Base-by-base conservation (phyloP, 2,113 vertebrate genomes). In the Astur gentilis region DNA sequence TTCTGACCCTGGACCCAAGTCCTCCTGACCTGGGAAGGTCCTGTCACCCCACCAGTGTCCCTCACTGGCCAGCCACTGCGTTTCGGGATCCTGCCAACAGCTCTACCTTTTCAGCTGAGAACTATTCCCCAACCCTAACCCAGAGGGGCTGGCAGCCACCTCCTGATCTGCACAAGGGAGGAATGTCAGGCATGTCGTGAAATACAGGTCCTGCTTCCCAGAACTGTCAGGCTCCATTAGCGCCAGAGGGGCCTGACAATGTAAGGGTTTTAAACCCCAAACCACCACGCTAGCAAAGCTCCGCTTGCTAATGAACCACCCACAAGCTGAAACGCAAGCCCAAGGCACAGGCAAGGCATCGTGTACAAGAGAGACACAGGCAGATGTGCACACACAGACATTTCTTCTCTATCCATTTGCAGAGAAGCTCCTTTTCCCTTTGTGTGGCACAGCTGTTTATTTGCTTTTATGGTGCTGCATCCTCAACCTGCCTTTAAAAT, bases 151-250 rank as follows among this genome's bases (percentile, higher is more conserved):
- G 73, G 81, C 82, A 90, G 70, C 57, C 65, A 88, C 57, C 52
- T 81, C 84, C 73, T 5, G 7, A 32, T 64, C 62, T 47, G 66
- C 57, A 17, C 31, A 22, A 45, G 87, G 31, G 8, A 90, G 81
- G 92, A 93, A 95, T 89, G 87, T 90, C 52, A 92, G 85, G 90
- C 85, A 78, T 8, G 14, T 77, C 6, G 10, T 42, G 78, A 91
- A 96, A 87, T n/a, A 40, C 83, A 94, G 91, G 57, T 34, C 85
- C 89, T 10, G 55, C 83, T 90, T 90, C 95, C 93, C 91, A 87
- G 82, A 95, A 29, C 82, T 44, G 65, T 66, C 92, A 66, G 90
- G 73, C 50, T 55, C 44, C 88, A 67, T 94, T 80, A 94, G 93
- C 22, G 2, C 91, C 19, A 16, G 55, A 23, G 22, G 81, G 55